phyloP scores from a whole-genome alignment of 2,113 vertebrate species.

The Melanocharis versteri region DNA sequence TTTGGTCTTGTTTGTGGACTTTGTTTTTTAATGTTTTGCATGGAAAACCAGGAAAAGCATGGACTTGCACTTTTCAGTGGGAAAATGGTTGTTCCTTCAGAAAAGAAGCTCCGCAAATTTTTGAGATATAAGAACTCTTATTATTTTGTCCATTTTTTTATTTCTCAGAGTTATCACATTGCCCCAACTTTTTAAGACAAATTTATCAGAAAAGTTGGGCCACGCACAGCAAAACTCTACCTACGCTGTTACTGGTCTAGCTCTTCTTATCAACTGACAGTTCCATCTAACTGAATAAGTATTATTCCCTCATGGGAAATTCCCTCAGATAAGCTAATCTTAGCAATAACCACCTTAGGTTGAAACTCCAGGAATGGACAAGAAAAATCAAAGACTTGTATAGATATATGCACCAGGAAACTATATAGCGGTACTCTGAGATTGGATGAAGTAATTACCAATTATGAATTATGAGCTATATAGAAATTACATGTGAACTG shows the following conservation, averaged over 20 bases:
- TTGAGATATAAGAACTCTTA: not conserved
- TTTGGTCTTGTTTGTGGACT: not conserved
- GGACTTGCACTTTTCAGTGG: not conserved
- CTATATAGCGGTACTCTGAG: not conserved
- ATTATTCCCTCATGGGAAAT: not conserved
- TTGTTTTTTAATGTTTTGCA: not conserved
- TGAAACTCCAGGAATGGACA: not conserved
- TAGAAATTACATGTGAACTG: not conserved
- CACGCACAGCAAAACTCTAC: not conserved
- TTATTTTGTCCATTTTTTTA: not conserved
- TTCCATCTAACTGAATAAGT: not conserved
- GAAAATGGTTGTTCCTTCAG: not conserved
- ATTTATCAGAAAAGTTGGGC: not conserved
- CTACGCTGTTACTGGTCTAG: not conserved
- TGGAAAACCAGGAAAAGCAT: not conserved
- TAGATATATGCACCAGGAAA: not conserved
- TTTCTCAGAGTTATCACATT: not conserved
- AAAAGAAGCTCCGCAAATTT: not conserved
- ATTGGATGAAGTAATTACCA: not conserved
- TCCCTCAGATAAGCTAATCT: not conserved
- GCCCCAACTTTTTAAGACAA: not conserved
- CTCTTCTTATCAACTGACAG: not conserved
- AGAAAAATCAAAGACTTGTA: not conserved
- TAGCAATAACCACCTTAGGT: not conserved
- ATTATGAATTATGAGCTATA: not conserved